Conservation (phyloP, 2,797 vertebrate genomes). For the Euthynnus affinis region DNA sequence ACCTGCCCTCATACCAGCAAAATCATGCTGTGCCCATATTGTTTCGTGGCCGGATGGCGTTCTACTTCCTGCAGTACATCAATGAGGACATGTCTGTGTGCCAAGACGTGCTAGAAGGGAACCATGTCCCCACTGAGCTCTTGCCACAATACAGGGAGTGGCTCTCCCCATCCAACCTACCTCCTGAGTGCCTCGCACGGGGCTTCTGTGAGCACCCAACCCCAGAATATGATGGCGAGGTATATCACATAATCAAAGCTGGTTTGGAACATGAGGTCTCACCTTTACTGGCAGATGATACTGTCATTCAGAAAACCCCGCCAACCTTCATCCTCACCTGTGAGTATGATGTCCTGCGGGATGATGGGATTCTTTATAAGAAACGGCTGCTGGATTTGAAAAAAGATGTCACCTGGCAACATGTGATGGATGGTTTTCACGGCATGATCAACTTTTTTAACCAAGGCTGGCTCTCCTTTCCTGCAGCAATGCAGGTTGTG, state of each 20-base stretch:
- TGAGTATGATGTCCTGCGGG: slow-evolving; percentile 88
- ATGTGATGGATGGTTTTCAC: slow-evolving; percentile 88
- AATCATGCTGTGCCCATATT: slow-evolving; percentile 86
- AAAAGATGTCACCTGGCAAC: slow-evolving; percentile 86
- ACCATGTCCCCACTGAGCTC: slow-evolving; percentile 82
- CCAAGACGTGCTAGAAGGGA: slow-evolving; percentile 69
- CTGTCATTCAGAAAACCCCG: slow-evolving; percentile 79
- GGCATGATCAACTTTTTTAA: slow-evolving; percentile 80
- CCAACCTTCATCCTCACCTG: slow-evolving; percentile 90
- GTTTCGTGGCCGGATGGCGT: slow-evolving; percentile 63
- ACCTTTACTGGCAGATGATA: slow-evolving; percentile 86
- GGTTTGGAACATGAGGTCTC: slow-evolving; percentile 75
- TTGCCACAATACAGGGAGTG: slow-evolving; percentile 82
- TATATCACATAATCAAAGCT: slow-evolving; percentile 54
- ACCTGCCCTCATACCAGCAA: slow-evolving; percentile 90
- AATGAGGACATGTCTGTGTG: slow-evolving; percentile 64
- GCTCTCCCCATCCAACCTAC: slow-evolving; percentile 86
- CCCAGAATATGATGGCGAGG: slow-evolving; percentile 68
- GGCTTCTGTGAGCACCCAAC: slow-evolving; percentile 54
- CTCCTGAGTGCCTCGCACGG: slow-evolving; percentile 80
- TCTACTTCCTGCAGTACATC: slow-evolving; percentile 82
- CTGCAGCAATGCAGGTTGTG: slow-evolving; percentile 74
- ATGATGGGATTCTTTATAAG: slow-evolving; percentile 90
- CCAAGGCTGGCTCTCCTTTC: slow-evolving; percentile 66
- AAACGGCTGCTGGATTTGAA: slow-evolving; percentile 87